phyloP scores from a whole-genome alignment of 2,888 invertebrate genomes.

The Hedychridium roseum region DNA sequence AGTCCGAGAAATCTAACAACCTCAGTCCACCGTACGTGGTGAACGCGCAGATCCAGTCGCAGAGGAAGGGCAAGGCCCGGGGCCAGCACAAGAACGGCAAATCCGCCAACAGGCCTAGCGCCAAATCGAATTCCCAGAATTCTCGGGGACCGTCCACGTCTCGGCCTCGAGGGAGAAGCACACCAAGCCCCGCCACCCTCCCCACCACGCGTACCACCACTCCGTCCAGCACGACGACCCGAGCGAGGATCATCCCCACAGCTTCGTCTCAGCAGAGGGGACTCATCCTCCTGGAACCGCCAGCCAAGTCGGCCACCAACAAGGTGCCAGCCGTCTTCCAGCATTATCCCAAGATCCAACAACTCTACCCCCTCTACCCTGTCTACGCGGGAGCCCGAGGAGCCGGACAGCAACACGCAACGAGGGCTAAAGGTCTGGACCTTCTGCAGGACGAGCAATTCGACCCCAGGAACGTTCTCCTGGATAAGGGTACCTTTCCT shows the following conservation, averaged over 20 bases:
- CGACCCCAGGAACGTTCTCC: constrained; percentile 52
- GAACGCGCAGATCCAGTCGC: constrained; percentile 42
- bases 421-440: constrained; percentile 55
- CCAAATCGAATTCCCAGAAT: constrained; percentile 67
- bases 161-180: constrained; percentile 48
- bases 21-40: constrained; percentile 46
- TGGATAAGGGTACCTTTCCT: constrained; percentile 38
- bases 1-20: constrained; percentile 66
- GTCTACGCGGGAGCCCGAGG: constrained; percentile 56
- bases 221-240: constrained; percentile 26
- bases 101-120: constrained; percentile 57
- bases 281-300: constrained; percentile 59
- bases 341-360: constrained; percentile 78
- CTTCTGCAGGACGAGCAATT: constrained; percentile 58
- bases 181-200: constrained; percentile 41
- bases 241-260: too few relatives aligned
- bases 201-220: constrained; percentile 27
- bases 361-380: constrained; percentile 72
- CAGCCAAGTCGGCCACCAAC: constrained; percentile 56
- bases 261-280: constrained; percentile 55
- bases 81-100: constrained; percentile 59
- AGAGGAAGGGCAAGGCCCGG: constrained; percentile 50
- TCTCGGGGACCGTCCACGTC: constrained; percentile 65
- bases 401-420: constrained; percentile 48
- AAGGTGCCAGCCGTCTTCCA: constrained; percentile 77